Conservation (phyloP, 2,888 invertebrate species). For the Heliconius ethilla region DNA sequence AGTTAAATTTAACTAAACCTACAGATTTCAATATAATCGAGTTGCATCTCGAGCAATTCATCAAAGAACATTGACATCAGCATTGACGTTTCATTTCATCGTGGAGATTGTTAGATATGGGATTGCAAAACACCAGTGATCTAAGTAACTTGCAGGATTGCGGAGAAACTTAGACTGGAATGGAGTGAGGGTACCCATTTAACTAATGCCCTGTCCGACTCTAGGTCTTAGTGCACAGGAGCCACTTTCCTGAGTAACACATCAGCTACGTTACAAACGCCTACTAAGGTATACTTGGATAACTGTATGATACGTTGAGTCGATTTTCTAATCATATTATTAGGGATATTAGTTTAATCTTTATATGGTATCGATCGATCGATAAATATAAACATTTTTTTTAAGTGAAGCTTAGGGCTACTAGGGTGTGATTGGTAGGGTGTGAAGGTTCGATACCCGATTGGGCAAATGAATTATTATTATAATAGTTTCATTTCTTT, state of each 20-base stretch:
- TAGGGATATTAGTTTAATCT: neutral
- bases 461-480: no score
- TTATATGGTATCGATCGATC: neutral
- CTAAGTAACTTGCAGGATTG: constrained; percentile 72
- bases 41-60: neutral
- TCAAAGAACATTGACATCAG: constrained; percentile 50
- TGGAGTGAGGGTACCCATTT: constrained; percentile 75
- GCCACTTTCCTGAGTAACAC: constrained; percentile 68
- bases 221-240: constrained; percentile 77
- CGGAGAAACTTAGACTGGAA: constrained; percentile 71
- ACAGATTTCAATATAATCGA: constrained; percentile 14
- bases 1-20: neutral
- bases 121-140: constrained; percentile 67
- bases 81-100: constrained; percentile 65
- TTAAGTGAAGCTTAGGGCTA: no score
- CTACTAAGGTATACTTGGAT: neutral
- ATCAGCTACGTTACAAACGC: constrained; percentile 56
- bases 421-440: no score
- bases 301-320: neutral
- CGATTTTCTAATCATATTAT: neutral
- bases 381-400: no score
- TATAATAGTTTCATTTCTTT: no score
- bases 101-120: constrained; percentile 66
- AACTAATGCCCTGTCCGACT: constrained; percentile 80
- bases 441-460: no score